Percentiles rank a stretch among this genome's conserved stretches.
These are phyloP conservation scores for Apodemia duryi DNA, from an alignment of 2,888 invertebrate genomes.

Conservation along the genomic window DNA sequence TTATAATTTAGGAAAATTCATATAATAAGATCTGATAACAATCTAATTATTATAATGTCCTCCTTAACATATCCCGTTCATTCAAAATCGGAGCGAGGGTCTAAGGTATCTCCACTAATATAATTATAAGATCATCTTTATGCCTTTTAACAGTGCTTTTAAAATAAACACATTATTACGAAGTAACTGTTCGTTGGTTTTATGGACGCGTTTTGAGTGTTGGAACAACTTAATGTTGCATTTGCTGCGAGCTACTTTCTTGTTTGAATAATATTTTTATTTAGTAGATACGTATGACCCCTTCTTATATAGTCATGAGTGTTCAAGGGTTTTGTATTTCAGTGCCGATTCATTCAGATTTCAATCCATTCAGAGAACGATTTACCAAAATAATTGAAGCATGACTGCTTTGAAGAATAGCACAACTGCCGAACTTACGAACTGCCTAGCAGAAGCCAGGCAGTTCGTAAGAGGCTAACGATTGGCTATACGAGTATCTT, in stretches of 20 bases:
- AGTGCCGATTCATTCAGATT: too few species aligned
- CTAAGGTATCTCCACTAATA: conserved; percentile 59
- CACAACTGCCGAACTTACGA: too few species aligned
- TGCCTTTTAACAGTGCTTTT: conserved; percentile 65
- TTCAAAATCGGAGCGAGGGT: conserved; percentile 63
- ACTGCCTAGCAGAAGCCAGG: too few species aligned
- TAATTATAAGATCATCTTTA: conserved; percentile 69
- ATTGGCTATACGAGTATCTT: too few species aligned
- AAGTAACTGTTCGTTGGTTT: conserved; percentile 23
- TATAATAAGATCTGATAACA: conserved; percentile 77
- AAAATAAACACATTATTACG: conserved; percentile 67
- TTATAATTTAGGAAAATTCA: conserved; percentile 76
- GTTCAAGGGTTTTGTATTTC: too few species aligned
- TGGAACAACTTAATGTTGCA: conserved; percentile 38
- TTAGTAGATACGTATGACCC: neutral
- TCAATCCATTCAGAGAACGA: too few species aligned
- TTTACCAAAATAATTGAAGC: too few species aligned
- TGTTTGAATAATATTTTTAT: neutral
- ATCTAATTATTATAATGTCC: conserved; percentile 78
- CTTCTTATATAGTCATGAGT: neutral
- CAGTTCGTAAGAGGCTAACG: too few species aligned
- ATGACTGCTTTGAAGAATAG: too few species aligned
- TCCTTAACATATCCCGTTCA: conserved; percentile 75
- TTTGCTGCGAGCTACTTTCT: neutral
- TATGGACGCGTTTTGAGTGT: conserved; percentile 22